Evolutionary conservation across 2,797 vertebrate genomes (phyloP), one percentile per base, ranked within the genome.

Genomic region (Chelon labrosus): DNA sequence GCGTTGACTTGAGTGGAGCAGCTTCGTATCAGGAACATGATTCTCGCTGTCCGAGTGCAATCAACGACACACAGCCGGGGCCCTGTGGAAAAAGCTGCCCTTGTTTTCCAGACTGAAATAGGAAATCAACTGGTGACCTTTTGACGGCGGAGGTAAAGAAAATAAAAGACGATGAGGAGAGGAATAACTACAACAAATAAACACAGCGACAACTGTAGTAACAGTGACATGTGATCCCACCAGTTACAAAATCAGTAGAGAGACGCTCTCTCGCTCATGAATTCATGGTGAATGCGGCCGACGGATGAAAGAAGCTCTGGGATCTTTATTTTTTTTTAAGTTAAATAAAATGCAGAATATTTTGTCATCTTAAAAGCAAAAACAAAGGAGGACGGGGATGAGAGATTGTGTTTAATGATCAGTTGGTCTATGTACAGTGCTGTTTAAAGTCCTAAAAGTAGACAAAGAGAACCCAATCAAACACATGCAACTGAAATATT

Each of bases 51-150:
- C 88, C 86, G 59, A 79, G 71, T 70, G 47, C 78, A 22, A 22
- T 79, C 63, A 86, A 85, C 73, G 12, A 73, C 85, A 73, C 88
- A 8, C 82, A 87, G 76, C 80, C 80, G 80, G 58, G 81, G 65
- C 66, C 72, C 59, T 61, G 77, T 76, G 91, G 92, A 92, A 94
- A 92, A 89, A 85, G 59, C 83, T 82, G 85, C 84, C 86, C 79
- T 84, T 35, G 58, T 90, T 93, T 92, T 90, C 88, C 87, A 87
- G 72, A 80, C 70, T 76, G 83, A 86, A 88, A 85, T 60, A 90
- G 85, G 75, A 92, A 91, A 91, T 89, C 71, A 84, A 91, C 90
- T 79, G 76, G 62, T 9, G 65, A 89, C 80, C 79, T 85, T 77
- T 68, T 5, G 87, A 79, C 88, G 64, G 64, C 3, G 22, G 67